Evolutionary conservation across 2,113 vertebrate genomes (phyloP).

Genomic region (Anoura caudifer): DNA sequence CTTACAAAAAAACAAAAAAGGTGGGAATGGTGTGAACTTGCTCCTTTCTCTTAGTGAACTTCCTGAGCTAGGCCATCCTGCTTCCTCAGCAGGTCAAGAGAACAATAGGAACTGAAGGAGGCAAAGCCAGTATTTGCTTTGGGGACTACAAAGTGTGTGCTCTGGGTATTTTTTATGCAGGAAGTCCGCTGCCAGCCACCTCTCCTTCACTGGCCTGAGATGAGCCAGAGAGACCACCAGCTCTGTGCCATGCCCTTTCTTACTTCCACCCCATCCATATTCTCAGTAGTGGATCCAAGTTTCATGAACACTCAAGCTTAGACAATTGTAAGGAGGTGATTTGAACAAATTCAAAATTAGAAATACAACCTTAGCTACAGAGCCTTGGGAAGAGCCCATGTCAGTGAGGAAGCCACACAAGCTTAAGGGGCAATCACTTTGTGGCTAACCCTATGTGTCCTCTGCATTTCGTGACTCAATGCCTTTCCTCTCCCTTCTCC

Average conservation of each 20-base stretch:
- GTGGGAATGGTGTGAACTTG: background rate
- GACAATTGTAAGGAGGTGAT: background rate
- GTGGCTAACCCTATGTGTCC: accelerated
- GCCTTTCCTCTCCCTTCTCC: background rate
- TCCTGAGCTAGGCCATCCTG: background rate
- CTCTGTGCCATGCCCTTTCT: background rate
- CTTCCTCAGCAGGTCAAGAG: background rate
- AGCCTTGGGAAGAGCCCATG: background rate
- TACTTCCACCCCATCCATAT: background rate
- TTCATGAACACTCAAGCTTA: background rate
- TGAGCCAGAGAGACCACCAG: accelerated
- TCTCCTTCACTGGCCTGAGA: accelerated
- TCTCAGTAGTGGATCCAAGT: background rate
- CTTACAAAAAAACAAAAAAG: background rate
- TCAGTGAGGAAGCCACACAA: no score
- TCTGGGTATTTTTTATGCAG: background rate
- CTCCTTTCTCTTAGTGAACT: background rate
- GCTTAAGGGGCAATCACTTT: accelerated
- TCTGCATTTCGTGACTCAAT: background rate
- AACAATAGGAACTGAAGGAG: background rate
- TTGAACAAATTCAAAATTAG: background rate
- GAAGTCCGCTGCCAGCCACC: background rate
- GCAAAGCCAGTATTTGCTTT: background rate
- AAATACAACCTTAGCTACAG: background rate
- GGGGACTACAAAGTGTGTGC: background rate